These are phyloP conservation scores for Anseranas semipalmata DNA, from an alignment of 2,113 vertebrate genomes.

Conservation along the genomic window DNA sequence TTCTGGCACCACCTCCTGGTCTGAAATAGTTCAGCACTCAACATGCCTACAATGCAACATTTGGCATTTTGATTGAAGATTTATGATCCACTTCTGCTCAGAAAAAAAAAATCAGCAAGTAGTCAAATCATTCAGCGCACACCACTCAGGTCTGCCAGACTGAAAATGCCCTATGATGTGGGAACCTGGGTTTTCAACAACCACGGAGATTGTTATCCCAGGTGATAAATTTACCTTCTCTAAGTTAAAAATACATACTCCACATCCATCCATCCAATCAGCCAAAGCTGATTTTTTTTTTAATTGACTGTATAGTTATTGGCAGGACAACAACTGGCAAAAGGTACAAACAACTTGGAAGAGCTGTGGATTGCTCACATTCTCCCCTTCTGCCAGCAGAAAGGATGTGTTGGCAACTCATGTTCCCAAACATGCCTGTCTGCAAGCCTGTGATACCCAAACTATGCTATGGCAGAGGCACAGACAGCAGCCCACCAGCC, in stretches of 20 bases:
- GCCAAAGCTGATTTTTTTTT: background rate
- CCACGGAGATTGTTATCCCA: background rate
- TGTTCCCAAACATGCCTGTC: background rate
- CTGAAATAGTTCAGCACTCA: background rate
- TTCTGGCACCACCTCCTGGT: slow-evolving; percentile 61
- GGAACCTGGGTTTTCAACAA: background rate
- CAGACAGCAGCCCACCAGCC: background rate
- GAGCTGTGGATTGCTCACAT: background rate
- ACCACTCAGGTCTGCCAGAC: background rate
- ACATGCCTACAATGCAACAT: background rate
- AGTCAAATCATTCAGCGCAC: background rate
- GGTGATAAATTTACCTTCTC: background rate
- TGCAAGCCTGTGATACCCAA: background rate
- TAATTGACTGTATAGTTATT: background rate
- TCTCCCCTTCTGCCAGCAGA: background rate
- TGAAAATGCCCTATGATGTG: background rate
- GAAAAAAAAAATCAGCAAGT: background rate
- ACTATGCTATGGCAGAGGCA: background rate
- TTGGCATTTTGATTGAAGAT: background rate
- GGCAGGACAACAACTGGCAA: slow-evolving; percentile 18
- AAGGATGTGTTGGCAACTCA: background rate
- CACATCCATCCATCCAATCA: background rate
- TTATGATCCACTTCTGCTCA: background rate
- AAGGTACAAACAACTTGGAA: slow-evolving; percentile 15
- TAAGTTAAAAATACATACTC: background rate